These are phyloP conservation scores for Corapipo altera DNA, from an alignment of 2,113 vertebrate genomes.

Conservation along the genomic window DNA sequence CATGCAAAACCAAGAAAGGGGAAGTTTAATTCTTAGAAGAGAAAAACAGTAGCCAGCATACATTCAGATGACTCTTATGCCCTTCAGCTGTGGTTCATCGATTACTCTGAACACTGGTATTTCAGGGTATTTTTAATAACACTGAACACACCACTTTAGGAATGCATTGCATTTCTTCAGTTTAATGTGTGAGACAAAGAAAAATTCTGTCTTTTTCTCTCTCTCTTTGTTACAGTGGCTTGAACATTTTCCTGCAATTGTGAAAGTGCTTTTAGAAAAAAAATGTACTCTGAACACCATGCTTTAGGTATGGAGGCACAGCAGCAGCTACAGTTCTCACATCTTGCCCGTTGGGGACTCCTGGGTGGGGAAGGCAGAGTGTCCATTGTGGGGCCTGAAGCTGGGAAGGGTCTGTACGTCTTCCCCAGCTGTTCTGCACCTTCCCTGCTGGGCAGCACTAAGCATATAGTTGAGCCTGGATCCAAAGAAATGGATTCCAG, in stretches of 20 bases:
- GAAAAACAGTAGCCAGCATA: neutral
- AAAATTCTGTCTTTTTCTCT: neutral
- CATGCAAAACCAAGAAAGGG: neutral
- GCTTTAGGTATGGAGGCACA: rapidly evolving
- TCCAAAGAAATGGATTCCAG: neutral
- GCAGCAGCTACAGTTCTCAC: neutral
- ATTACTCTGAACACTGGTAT: neutral
- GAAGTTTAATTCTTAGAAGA: neutral
- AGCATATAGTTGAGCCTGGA: neutral
- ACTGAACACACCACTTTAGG: neutral
- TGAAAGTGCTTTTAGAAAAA: neutral
- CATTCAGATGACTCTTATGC: neutral
- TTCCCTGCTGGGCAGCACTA: neutral
- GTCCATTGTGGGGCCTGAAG: rapidly evolving
- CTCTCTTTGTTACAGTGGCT: neutral
- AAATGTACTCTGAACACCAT: rapidly evolving
- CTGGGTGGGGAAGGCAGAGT: neutral
- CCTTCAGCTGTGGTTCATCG: neutral
- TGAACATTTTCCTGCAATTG: neutral
- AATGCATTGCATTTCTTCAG: neutral
- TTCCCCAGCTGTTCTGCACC: neutral
- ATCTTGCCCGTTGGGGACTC: no score
- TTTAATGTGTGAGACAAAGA: neutral
- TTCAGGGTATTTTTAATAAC: neutral
- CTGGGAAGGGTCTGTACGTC: neutral